These are phyloP conservation scores for Prosopocoilus inquinatus DNA, from an alignment of 2,888 invertebrate species.

Conservation along the genomic window DNA sequence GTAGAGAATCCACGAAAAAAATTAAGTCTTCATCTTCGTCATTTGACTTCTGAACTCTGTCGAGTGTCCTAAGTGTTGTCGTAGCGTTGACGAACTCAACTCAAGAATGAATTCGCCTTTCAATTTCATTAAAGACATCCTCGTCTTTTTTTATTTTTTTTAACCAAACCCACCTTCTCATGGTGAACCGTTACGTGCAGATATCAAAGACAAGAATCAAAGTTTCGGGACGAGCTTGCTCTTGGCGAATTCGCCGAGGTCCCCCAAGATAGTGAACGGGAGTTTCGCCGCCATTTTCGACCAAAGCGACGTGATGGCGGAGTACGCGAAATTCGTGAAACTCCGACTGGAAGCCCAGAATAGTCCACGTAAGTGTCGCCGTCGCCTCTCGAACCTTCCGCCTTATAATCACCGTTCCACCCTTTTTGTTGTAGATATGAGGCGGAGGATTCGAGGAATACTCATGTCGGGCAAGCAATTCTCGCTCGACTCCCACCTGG, in stretches of 20 bases:
- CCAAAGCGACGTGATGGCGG: conserved; percentile 69
- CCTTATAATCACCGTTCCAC: not conserved
- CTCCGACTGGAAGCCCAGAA: conserved; percentile 71
- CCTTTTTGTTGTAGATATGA: conserved; percentile 62
- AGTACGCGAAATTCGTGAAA: conserved; percentile 69
- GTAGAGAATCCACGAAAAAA: too few relatives aligned
- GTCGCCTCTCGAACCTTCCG: not conserved
- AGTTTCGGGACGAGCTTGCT: conserved; percentile 92
- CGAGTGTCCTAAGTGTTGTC: too few relatives aligned
- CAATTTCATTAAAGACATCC: too few relatives aligned
- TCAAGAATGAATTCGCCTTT: too few relatives aligned
- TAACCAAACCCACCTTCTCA: too few relatives aligned
- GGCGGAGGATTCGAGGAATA: conserved; percentile 82
- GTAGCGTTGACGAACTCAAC: too few relatives aligned
- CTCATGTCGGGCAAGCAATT: conserved; percentile 89
- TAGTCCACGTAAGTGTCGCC: conserved; percentile 67
- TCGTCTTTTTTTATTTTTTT: too few relatives aligned
- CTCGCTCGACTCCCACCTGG: conserved; percentile 88
- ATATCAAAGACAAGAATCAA: conserved; percentile 79
- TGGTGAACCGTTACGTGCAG: too few relatives aligned
- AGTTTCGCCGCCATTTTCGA: conserved; percentile 91
- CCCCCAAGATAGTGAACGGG: conserved; percentile 93
- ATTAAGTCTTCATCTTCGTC: too few relatives aligned
- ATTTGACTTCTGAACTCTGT: too few relatives aligned
- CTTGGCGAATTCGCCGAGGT: conserved; percentile 92